These are phyloP conservation scores for Dendrolimus punctatus DNA, from an alignment of 1,140 invertebrate genomes.

Conservation along the genomic window DNA sequence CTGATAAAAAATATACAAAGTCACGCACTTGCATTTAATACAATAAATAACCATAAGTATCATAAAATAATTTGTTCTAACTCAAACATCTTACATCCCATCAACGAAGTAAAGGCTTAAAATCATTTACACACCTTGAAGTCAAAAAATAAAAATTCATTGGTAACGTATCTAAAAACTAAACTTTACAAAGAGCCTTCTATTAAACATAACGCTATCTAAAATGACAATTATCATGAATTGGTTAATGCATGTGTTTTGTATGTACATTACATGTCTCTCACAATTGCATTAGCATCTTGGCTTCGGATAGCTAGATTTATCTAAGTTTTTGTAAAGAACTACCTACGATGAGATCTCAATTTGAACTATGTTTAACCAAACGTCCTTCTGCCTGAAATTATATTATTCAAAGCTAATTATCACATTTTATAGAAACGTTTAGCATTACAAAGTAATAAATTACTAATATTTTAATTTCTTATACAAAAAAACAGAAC, in stretches of 20 bases:
- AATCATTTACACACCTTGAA: slow-evolving; percentile 18
- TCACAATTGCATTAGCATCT: slow-evolving; percentile 51
- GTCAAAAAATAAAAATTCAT: slow-evolving; percentile 59
- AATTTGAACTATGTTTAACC: slow-evolving; percentile 64
- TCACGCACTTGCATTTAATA: slow-evolving; percentile 5
- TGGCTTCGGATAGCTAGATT: slow-evolving; percentile 56
- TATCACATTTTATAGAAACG: slow-evolving; percentile 58
- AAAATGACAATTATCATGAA: no score
- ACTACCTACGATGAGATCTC: slow-evolving; percentile 65
- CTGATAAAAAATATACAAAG: neutral
- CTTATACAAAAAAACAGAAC: slow-evolving; percentile 12
- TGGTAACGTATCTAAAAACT: slow-evolving; percentile 64
- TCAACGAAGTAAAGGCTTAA: slow-evolving; percentile 7
- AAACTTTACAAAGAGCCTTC: slow-evolving; percentile 47
- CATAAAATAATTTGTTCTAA: slow-evolving; percentile 1
- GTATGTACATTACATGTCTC: slow-evolving; percentile 26
- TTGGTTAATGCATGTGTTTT: neutral
- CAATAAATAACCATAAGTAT: neutral
- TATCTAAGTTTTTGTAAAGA: slow-evolving; percentile 52
- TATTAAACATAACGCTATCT: slow-evolving; percentile 17
- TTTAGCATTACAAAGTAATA: slow-evolving; percentile 27
- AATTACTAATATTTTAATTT: slow-evolving; percentile 22
- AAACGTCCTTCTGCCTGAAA: slow-evolving; percentile 43
- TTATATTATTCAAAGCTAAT: slow-evolving; percentile 46
- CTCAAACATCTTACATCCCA: slow-evolving; percentile 10